Evolutionary conservation across 1,140 invertebrate species (phyloP).

Genomic region (Anoplophora glabripennis): DNA sequence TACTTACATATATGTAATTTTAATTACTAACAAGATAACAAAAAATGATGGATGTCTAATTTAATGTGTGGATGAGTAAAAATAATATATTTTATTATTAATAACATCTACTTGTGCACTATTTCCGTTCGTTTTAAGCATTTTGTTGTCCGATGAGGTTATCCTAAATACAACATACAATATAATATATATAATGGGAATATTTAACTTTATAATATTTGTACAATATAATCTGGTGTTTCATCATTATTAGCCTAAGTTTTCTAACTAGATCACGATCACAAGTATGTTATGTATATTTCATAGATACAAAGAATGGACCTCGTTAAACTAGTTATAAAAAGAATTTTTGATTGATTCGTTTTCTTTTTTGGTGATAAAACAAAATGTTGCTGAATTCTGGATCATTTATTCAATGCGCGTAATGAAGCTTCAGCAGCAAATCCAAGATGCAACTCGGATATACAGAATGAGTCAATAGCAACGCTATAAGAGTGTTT

Average conservation of each 20-base stretch:
- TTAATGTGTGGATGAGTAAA: too few species aligned
- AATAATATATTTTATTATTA: background rate
- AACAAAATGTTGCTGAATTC: conserved; percentile 11
- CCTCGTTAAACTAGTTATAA: conserved; percentile 29
- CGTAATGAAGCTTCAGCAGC: conserved; percentile 11
- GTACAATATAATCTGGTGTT: conserved; percentile 47
- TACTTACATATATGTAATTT: too few species aligned
- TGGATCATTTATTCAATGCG: background rate
- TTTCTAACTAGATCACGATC: conserved; percentile 37
- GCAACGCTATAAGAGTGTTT: too few species aligned
- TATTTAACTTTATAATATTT: conserved; percentile 42
- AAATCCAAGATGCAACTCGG: too few species aligned
- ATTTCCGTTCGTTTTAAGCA: background rate
- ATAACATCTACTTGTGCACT: background rate
- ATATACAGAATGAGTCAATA: too few species aligned
- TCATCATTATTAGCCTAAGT: conserved; percentile 30
- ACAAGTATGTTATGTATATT: conserved; percentile 30
- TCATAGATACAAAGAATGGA: conserved; percentile 27
- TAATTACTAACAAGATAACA: too few species aligned
- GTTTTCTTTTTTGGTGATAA: background rate
- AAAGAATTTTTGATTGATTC: conserved; percentile 2
- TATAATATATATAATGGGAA: conserved; percentile 38
- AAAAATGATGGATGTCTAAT: too few species aligned
- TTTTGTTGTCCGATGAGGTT: conserved; percentile 17
- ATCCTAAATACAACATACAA: conserved; percentile 43